Base-by-base conservation (phyloP, 2,113 vertebrate species). In the Lamprologus lemairii region DNA sequence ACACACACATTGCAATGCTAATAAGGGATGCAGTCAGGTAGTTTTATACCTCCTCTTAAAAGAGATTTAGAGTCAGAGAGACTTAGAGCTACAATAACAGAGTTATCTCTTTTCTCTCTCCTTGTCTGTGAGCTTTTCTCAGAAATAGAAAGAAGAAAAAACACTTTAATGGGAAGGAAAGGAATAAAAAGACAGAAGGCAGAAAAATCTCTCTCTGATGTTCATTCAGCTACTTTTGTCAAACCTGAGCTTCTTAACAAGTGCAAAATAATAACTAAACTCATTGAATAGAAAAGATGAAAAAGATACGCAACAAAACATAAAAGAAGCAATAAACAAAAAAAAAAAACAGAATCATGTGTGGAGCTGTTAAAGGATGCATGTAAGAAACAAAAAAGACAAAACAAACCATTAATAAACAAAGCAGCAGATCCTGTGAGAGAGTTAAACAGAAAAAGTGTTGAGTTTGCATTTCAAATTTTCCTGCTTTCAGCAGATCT, bases 21-120 rank as follows among this genome's bases (percentile, higher is more conserved):
- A 88, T 86, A 83, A 88, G 82, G 85, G 79, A 75, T 80, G 79
- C 82, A 57, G 86, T 42, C 7, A 54, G 31, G 78, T 79, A 23
- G 86, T 87, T 90, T 88, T 90, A 90, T 85, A 75, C 53, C 80
- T 45, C 33, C 54, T 90, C 89, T 81, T 91, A 87, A 86, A 89
- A 82, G 54, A 90, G 87, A 92, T 92, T 89, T 81, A 92, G 71
- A 87, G 82, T 60, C 21, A 42, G 26, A 90, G 45, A 92, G 80
- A 87, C 80, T 60, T 21, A 51, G 26, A 88, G 26, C 73, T 14
- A 71, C 58, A 81, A 88, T 57, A 81, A 75, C 75, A 84, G n/a
- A 81, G 78, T 81, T 87, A 82, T 85, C 82, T 83, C 37, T 55
- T 78, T 80, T 68, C 55, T 55, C 14, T 75, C 71, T 78, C 16